Conservation (phyloP, 2,888 invertebrate genomes). For the Siphonodentalium dalli region DNA sequence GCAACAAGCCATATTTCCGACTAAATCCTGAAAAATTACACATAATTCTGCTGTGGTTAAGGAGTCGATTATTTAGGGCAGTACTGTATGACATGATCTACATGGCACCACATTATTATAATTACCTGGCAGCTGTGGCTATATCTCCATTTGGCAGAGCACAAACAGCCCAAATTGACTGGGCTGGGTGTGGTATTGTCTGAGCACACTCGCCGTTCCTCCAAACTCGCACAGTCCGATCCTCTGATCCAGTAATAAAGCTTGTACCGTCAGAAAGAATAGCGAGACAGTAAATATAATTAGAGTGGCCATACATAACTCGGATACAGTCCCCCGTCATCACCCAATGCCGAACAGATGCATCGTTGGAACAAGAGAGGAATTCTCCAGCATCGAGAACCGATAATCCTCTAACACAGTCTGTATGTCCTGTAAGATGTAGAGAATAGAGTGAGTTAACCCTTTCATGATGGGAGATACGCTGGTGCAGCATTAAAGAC, state of each 20-base stretch:
- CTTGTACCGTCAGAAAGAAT: conserved; percentile 68
- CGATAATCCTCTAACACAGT: conserved; percentile 86
- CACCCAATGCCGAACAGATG: conserved; percentile 83
- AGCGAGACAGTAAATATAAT: conserved; percentile 79
- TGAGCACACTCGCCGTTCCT: conserved; percentile 67
- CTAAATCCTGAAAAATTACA: too few relatives aligned
- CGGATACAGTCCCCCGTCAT: conserved; percentile 75
- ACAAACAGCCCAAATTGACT: conserved; percentile 88
- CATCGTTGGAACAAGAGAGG: conserved; percentile 92
- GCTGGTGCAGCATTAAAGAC: too few relatives aligned
- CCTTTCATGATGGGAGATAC: too few relatives aligned
- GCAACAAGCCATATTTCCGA: too few relatives aligned
- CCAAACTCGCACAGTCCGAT: conserved; percentile 86
- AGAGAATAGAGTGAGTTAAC: too few relatives aligned
- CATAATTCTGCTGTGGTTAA: too few relatives aligned
- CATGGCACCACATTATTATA: conserved; percentile 11
- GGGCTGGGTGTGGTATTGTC: conserved; percentile 79
- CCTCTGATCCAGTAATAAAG: conserved; percentile 88
- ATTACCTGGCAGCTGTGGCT: conserved; percentile 77
- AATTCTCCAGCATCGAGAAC: conserved; percentile 74
- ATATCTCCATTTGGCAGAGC: conserved; percentile 87
- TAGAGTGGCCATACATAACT: conserved; percentile 79
- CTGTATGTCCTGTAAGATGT: conserved; percentile 78
- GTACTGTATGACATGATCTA: background rate
- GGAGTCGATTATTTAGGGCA: too few relatives aligned